Percentiles rank a stretch among this genome's conserved stretches.
Evolutionary conservation across 92 coral and sea anemone genomes (phyloP).

Genomic region (Zoanthus sansibaricus): DNA sequence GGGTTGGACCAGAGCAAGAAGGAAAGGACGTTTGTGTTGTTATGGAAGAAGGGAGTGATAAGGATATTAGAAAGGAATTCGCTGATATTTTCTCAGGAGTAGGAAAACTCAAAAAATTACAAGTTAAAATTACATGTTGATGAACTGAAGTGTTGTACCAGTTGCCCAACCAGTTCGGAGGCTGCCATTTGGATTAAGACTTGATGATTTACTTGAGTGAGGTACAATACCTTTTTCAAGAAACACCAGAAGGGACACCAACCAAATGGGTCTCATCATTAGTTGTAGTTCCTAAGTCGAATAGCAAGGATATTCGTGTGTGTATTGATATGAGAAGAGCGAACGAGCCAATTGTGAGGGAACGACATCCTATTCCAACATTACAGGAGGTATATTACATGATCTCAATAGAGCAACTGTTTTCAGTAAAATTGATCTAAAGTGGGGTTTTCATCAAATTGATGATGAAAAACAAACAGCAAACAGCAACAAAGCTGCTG

Average conservation of each 20-base stretch:
- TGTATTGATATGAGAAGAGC: constrained; percentile 57
- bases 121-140: constrained; percentile 49
- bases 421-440: too few species aligned
- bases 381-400: too few species aligned
- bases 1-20: constrained; percentile 53
- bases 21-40: constrained; percentile 14
- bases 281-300: constrained; percentile 29
- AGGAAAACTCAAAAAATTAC: constrained; percentile 49
- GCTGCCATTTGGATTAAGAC: neutral
- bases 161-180: constrained; percentile 48
- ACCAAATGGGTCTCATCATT: neutral
- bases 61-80: constrained; percentile 39
- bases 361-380: constrained; percentile 33
- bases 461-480: neutral
- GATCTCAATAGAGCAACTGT: too few species aligned
- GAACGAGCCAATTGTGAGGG: constrained; percentile 52
- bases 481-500: neutral
- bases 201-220: neutral
- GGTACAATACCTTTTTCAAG: neutral
- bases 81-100: constrained; percentile 48
- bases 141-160: constrained; percentile 39
- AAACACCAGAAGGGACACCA: constrained; percentile 39
- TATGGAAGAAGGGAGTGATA: constrained; percentile 40
- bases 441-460: neutral
- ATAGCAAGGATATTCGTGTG: constrained; percentile 41